Percentiles rank a stretch among this genome's conserved stretches.
phyloP scores from a whole-genome alignment of 64 coral and sea anemone species.

The Montipora sp. region DNA sequence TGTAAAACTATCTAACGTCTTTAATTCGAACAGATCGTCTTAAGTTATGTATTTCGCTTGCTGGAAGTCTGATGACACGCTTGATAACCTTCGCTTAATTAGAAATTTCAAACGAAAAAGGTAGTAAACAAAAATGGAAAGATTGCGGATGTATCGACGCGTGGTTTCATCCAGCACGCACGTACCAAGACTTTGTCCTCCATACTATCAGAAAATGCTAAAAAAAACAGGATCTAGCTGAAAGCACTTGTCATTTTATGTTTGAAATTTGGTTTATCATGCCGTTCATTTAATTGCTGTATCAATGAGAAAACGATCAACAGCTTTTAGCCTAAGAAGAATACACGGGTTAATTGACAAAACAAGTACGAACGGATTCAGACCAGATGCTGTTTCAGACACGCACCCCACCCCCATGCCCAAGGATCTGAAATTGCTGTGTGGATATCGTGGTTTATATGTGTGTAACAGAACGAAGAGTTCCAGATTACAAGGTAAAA shows the following conservation, averaged over 20 bases:
- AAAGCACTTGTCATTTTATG: not conserved
- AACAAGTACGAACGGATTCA: too few species aligned
- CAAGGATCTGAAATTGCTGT: too few species aligned
- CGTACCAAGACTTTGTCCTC: not conserved
- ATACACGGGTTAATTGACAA: too few species aligned
- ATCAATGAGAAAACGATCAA: not conserved
- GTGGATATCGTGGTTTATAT: too few species aligned
- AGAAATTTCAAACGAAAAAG: not conserved
- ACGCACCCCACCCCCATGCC: too few species aligned
- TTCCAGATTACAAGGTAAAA: too few species aligned
- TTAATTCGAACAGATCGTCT: not conserved
- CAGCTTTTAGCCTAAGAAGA: too few species aligned
- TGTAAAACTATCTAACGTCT: not conserved
- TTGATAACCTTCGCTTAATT: not conserved
- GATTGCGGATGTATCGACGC: not conserved
- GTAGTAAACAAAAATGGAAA: not conserved
- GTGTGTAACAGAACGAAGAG: too few species aligned
- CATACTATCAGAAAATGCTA: not conserved
- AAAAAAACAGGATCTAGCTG: too few species aligned
- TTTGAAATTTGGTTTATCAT: not conserved
- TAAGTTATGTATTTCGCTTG: not conserved
- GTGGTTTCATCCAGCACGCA: not conserved
- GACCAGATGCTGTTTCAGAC: too few species aligned
- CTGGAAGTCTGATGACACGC: conserved; percentile 19
- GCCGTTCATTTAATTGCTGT: not conserved